Percentiles rank a stretch among this genome's conserved stretches.
phyloP scores from a whole-genome alignment of 1,140 invertebrate species.

The Ruditapes philippinarum region DNA sequence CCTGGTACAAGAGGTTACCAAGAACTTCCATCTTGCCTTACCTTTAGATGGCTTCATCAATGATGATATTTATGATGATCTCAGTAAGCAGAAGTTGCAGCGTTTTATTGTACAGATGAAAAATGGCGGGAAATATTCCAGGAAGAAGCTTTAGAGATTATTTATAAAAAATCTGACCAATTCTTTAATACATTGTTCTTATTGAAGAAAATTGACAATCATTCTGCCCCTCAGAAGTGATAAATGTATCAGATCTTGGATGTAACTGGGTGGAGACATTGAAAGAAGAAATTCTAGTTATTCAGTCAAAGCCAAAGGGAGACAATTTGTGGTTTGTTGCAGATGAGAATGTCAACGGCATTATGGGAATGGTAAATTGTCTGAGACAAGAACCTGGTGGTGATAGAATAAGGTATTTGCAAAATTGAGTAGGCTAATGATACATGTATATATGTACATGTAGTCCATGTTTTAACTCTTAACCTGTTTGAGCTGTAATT shows the following conservation, averaged over 20 bases:
- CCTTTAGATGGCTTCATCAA: slow-evolving; percentile 68
- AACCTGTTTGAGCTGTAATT: no score
- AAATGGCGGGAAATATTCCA: slow-evolving; percentile 86
- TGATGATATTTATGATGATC: slow-evolving; percentile 56
- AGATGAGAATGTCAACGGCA: slow-evolving; percentile 88
- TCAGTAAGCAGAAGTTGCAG: slow-evolving; percentile 74
- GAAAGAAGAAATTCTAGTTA: slow-evolving; percentile 89
- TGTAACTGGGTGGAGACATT: slow-evolving; percentile 92
- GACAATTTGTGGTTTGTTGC: slow-evolving; percentile 85
- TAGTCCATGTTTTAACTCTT: no score
- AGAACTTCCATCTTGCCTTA: slow-evolving; percentile 85
- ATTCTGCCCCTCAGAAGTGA: slow-evolving; percentile 36
- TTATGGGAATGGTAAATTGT: slow-evolving; percentile 96
- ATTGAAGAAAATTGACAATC: slow-evolving; percentile 70
- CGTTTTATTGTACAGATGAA: slow-evolving; percentile 81
- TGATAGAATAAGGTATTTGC: slow-evolving; percentile 90
- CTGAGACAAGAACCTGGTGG: slow-evolving; percentile 94
- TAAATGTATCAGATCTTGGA: slow-evolving; percentile 84
- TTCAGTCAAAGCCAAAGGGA: slow-evolving; percentile 85
- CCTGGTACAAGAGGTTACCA: slow-evolving; percentile 91
- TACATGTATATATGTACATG: no score
- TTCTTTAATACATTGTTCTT: slow-evolving; percentile 83
- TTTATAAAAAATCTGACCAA: slow-evolving; percentile 82
- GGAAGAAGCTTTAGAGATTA: slow-evolving; percentile 86
- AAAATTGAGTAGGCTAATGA: no score